phyloP scores from a whole-genome alignment of 2,888 invertebrate genomes.

The Herminia tarsipennalis region DNA sequence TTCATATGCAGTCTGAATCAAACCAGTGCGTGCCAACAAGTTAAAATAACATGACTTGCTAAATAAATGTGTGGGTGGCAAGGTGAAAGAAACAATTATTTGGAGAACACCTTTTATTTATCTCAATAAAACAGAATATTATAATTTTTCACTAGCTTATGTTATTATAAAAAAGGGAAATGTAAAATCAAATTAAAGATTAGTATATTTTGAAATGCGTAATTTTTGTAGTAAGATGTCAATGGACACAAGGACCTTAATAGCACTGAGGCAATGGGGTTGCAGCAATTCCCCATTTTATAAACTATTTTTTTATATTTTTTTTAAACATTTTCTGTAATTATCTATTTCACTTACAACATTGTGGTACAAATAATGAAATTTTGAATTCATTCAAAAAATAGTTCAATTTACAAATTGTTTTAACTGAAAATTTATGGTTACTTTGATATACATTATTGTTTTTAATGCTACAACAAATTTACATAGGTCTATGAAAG shows the following conservation, averaged over 20 bases:
- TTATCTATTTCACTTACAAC: constrained; percentile 58
- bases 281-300: constrained; percentile 58
- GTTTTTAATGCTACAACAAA: constrained; percentile 79
- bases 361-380: constrained; percentile 62
- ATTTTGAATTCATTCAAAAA: constrained; percentile 74
- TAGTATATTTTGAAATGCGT: constrained; percentile 66
- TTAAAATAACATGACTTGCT: constrained; percentile 74
- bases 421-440: constrained; percentile 76
- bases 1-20: constrained; percentile 48
- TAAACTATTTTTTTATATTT: constrained; percentile 40
- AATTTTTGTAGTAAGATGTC: constrained; percentile 47
- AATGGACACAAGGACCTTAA: constrained; percentile 25
- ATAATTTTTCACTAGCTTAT: constrained; percentile 82
- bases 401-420: constrained; percentile 72
- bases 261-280: constrained; percentile 32
- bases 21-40: constrained; percentile 60
- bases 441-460: constrained; percentile 79
- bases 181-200: constrained; percentile 66
- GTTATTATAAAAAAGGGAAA: constrained; percentile 73
- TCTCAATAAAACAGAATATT: constrained; percentile 83
- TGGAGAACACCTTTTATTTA: constrained; percentile 80
- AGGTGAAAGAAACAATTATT: constrained; percentile 66
- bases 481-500: constrained; percentile 89
- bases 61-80: constrained; percentile 55
- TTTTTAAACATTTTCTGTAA: constrained; percentile 50